A percentile compares a stretch with the other conserved stretches of the same genome.
These are phyloP conservation scores for Morus bassanus DNA, from an alignment of 2,797 vertebrate species.

Conservation along the genomic window DNA sequence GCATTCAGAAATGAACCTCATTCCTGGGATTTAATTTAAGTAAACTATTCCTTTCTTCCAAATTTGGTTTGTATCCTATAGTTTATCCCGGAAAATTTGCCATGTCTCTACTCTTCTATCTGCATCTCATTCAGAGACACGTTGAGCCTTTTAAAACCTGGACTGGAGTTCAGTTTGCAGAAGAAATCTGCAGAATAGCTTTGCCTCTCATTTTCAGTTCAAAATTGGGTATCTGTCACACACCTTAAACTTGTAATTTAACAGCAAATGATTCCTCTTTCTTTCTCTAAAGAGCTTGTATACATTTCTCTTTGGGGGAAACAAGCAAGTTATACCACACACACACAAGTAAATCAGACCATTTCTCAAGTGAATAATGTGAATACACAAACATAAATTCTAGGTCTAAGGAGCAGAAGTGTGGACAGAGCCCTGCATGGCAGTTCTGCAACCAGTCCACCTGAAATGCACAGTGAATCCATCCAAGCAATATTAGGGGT, in stretches of 20 bases:
- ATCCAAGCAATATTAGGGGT: neutral
- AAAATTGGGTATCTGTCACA: neutral
- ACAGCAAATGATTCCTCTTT: neutral
- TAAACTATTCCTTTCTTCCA: neutral
- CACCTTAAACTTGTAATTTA: neutral
- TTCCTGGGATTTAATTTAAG: neutral
- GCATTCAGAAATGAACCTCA: neutral
- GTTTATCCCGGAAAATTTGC: neutral
- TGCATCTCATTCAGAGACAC: neutral
- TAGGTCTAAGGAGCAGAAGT: neutral
- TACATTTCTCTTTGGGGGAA: neutral
- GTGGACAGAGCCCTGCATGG: neutral
- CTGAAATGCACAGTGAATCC: neutral
- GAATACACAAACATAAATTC: neutral
- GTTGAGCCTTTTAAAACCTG: neutral
- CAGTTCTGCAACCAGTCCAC: neutral
- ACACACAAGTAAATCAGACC: neutral
- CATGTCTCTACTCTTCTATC: neutral
- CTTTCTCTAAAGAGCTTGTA: neutral
- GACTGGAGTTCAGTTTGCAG: neutral
- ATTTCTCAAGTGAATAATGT: neutral
- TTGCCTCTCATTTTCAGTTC: neutral
- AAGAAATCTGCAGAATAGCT: constrained; percentile 19
- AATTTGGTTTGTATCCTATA: neutral
- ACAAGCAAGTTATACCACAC: neutral